Evolutionary conservation across 2,113 vertebrate genomes (phyloP).

Genomic region (Fulmarus glacialis): DNA sequence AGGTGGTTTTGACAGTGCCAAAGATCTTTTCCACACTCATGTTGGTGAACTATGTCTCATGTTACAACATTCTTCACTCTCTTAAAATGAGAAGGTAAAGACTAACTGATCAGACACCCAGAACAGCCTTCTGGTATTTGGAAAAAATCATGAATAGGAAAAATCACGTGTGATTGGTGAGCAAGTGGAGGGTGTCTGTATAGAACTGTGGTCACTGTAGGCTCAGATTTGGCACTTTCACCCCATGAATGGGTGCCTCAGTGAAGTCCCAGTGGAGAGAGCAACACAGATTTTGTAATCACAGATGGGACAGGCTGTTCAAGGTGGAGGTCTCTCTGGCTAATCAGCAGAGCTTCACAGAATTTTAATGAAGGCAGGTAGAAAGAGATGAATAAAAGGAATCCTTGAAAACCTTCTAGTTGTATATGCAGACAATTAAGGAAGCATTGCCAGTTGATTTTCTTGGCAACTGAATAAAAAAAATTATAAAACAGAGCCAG

Average conservation of each 20-base stretch:
- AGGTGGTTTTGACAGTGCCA: not conserved
- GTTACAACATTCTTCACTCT: not conserved
- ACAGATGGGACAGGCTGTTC: not conserved
- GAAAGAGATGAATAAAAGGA: not conserved
- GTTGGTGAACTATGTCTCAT: not conserved
- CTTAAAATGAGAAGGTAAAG: not conserved
- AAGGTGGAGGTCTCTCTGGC: not conserved
- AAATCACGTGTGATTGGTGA: not conserved
- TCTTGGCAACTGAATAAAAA: not conserved
- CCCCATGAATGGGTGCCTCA: not conserved
- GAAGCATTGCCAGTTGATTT: not conserved
- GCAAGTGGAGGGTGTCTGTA: not conserved
- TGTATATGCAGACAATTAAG: not conserved
- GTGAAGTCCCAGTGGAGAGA: not conserved
- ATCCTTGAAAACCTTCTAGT: not conserved
- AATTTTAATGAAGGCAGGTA: not conserved
- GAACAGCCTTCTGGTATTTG: not conserved
- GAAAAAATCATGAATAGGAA: not conserved
- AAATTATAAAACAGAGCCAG: not conserved
- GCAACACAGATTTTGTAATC: not conserved
- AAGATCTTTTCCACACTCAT: not conserved
- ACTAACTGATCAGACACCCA: not conserved
- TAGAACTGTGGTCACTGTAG: not conserved
- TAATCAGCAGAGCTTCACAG: not conserved
- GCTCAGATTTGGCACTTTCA: not conserved